Conservation (phyloP, 2,113 vertebrate genomes). For the Poecilia latipinna region DNA sequence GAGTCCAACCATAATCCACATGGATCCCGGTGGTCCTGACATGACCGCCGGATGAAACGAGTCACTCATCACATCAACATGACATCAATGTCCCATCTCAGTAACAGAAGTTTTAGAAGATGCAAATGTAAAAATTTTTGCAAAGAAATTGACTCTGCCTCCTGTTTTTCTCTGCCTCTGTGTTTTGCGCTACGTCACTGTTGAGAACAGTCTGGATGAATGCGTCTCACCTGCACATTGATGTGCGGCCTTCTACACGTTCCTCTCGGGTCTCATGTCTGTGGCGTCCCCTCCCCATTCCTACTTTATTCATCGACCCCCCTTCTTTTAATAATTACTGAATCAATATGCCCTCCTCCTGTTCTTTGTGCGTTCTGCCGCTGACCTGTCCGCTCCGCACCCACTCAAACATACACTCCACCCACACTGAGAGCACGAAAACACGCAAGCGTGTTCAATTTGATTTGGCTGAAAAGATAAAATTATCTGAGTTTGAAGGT, state of each 20-base stretch:
- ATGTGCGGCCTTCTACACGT: conserved; percentile 2
- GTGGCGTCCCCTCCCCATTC: conserved; percentile 26
- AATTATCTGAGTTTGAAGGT: conserved; percentile 23
- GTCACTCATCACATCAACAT: no score
- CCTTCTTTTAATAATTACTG: conserved; percentile 2
- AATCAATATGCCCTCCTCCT: conserved; percentile 9
- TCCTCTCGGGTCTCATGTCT: conserved; percentile 38
- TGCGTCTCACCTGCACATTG: conserved; percentile 29
- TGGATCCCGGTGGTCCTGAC: no score
- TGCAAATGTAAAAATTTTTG: not conserved
- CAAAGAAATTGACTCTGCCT: conserved; percentile 18
- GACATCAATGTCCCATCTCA: no score
- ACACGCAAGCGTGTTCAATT: conserved; percentile 2
- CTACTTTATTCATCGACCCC: not conserved
- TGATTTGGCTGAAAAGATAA: not conserved
- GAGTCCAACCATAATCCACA: no score
- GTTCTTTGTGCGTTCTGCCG: not conserved
- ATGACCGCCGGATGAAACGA: no score
- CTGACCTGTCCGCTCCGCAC: conserved; percentile 2
- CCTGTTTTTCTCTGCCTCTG: conserved; percentile 30
- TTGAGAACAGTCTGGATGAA: conserved; percentile 7
- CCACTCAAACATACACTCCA: conserved; percentile 2
- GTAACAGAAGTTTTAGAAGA: not conserved
- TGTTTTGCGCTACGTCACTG: conserved; percentile 56
- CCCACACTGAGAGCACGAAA: conserved; percentile 15